A percentile compares a stretch with the other conserved stretches of the same genome.
phyloP scores from a whole-genome alignment of 53 echinoderm and acorn worm genomes.

The Zoroaster sp. region DNA sequence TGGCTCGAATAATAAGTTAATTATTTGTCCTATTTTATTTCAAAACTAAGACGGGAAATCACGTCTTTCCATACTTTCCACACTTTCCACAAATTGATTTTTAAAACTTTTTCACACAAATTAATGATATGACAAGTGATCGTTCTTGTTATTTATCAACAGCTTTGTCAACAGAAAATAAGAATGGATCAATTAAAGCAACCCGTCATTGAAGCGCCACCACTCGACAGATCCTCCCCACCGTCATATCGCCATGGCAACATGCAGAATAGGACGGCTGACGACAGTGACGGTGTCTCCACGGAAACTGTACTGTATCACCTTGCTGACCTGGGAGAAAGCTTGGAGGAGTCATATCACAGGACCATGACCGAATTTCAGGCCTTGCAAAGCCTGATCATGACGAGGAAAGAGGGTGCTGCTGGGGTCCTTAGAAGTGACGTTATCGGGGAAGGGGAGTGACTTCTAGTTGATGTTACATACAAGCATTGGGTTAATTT shows the following conservation, averaged over 20 bases:
- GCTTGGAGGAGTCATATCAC: conserved; percentile 32
- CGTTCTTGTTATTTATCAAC: background rate
- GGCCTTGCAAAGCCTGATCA: conserved; percentile 21
- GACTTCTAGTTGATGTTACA: too few species aligned
- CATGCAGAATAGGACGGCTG: background rate
- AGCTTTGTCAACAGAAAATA: background rate
- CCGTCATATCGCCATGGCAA: background rate
- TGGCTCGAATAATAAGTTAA: too few species aligned
- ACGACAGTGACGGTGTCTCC: background rate
- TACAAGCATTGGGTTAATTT: too few species aligned
- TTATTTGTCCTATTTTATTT: background rate
- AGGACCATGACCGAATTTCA: conserved; percentile 40
- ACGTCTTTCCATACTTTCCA: background rate
- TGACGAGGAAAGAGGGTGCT: conserved; percentile 1
- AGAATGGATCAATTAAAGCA: background rate
- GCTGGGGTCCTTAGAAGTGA: background rate
- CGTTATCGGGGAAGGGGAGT: too few species aligned
- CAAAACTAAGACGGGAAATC: background rate
- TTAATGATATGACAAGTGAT: background rate
- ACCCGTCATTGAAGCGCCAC: background rate
- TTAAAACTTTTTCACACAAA: background rate
- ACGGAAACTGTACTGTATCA: conserved; percentile 3
- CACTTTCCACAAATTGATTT: background rate
- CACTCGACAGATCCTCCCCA: background rate
- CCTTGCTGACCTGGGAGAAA: background rate